Evolutionary conservation across 2,113 vertebrate genomes (phyloP), one percentile per base, ranked within the genome.

Genomic region (Antennarius striatus): DNA sequence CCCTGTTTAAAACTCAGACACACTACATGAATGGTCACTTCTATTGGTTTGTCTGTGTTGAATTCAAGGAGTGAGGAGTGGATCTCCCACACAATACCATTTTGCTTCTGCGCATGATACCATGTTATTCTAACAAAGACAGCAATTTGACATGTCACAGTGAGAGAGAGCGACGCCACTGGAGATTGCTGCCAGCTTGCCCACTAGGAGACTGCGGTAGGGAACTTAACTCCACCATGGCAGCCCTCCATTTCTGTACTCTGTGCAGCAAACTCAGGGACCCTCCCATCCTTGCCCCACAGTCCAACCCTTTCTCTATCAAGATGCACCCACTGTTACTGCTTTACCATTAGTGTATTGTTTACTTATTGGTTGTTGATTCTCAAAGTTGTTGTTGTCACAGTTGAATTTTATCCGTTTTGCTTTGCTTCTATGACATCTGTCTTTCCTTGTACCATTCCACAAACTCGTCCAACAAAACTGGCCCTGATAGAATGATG

Each of bases 401-500:
- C 86, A 85, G 87, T 87, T 86, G 84, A 86, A 64, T 79, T 71
- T 64, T 74, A 68, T 81, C 54, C 63, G 14, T 68, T 80, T 75
- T 32, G 76, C 65, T 59, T 64, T 58, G 77, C 48, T 43, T 83
- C 94, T 98, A 98, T 87, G 95, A 96, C 96, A 97, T 97, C 90
- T 98, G 96, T 82, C 96, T 94, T 88, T 97, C 96, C 93, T 99
- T 99, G 94, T 99, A 97, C 98, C 98, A 99, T 87, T 99, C 98
- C 92, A 99, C 98, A 93, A 99, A 99, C 86, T 99, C 97, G 81
- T 99, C 98, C 96, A 99, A 89, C 92, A 99, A 95, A 86, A 99
- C 98, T 49, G 98, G 98, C 97, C 97, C 97, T 99, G 90, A 43
- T 64, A 79, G 86, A 71, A 88, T 10, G 9, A 70, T 0, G 15